Base-by-base conservation (phyloP, 1,140 invertebrate genomes). In the Tetragonula clypearis region DNA sequence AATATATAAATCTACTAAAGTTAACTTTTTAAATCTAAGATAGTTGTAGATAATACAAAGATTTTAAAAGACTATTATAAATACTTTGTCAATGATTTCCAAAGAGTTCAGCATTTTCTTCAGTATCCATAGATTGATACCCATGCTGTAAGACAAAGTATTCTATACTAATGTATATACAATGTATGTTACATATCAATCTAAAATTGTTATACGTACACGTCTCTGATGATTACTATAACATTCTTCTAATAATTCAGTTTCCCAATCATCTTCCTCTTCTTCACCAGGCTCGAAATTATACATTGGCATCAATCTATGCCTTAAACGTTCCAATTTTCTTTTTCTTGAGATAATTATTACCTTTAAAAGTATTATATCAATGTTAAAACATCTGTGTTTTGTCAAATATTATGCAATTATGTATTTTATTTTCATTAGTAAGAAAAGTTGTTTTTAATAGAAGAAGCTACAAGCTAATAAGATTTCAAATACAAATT, bases 281-380 rank as follows among this genome's bases (percentile, higher is more conserved):
- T 96, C 96, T 90, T 96, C 96, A 53, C 95, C 95, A 68, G 96
- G 96, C 88, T 96, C 96, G 94, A 96, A 97, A 90, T 96, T 96
- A 86, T 97, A 97, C 86, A 96, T 92, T n/a, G 96, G 96, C 96
- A 97, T 96, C 23, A 97, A 90, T 90, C 96, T 95, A 88, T 97
- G 96, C 30, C 96, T 93, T 21, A 96, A 90, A 86, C 95, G 94
- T 84, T 97, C 96, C 86, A 96, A 89, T 88, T 96, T 94, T 68
- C 95, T 90, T 84, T 95, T 95, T 68, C 95, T 93, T 41, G 95
- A 93, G 85, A 95, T 93, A 71, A 95, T 93, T 55, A 95, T 85
- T 58, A 95, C 95, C 95, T 95, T 71, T 26, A 92, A 92, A 88
- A 85, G 14, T 75, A 87, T 82, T 41, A 26, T 65, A 60, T 35